A percentile compares a stretch with the other conserved stretches of the same genome.
Conservation (phyloP, 2,113 vertebrate species). For the Cochlearius cochlearius region DNA sequence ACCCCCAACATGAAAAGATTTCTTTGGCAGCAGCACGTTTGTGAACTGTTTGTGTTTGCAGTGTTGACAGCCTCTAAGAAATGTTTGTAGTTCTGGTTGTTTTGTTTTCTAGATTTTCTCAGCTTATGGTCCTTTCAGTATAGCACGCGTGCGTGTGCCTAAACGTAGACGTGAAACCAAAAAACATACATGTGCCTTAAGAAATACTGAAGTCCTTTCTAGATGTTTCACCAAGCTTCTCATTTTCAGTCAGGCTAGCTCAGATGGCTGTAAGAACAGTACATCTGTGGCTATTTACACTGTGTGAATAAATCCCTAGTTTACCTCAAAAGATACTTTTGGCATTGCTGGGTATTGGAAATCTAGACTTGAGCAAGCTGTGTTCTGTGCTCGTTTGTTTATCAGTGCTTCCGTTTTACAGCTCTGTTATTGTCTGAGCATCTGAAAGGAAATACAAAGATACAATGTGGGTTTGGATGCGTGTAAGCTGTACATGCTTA, state of each 20-base stretch:
- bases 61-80: not conserved
- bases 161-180: not conserved
- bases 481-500: not conserved
- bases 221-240: not conserved
- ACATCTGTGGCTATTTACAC: not conserved
- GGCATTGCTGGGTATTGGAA: not conserved
- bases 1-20: not conserved
- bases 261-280: not conserved
- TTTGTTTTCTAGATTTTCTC: not conserved
- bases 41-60: not conserved
- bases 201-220: not conserved
- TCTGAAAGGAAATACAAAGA: not conserved
- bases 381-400: not conserved
- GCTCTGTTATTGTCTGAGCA: not conserved
- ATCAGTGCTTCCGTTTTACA: not conserved
- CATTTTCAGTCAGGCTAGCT: not conserved
- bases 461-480: not conserved
- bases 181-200: not conserved
- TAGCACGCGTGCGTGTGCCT: accelerated
- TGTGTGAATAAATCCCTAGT: not conserved
- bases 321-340: not conserved
- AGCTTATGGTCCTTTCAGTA: not conserved
- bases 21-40: not conserved
- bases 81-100: not conserved
- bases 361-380: not conserved